Percentiles rank a stretch among this genome's conserved stretches.
phyloP scores from a whole-genome alignment of 2,888 invertebrate species.

The Tanypteryx hageni region DNA sequence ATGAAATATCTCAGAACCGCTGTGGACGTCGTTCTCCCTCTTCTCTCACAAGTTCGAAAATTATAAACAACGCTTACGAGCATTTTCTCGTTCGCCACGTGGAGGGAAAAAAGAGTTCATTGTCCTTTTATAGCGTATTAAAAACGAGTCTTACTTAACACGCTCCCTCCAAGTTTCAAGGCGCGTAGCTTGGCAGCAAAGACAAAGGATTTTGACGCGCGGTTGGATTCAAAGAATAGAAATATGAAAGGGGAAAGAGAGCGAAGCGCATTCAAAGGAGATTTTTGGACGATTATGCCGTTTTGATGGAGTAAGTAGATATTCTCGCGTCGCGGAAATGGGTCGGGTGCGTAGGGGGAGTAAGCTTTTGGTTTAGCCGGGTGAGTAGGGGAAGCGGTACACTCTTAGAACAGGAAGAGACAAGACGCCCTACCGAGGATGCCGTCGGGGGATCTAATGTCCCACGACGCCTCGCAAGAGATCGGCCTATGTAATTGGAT shows the following conservation, averaged over 20 bases:
- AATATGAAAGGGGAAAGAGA: not conserved
- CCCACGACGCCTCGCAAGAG: not conserved
- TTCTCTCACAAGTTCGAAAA: too few relatives aligned
- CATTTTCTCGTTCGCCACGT: too few relatives aligned
- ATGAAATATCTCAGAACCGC: too few relatives aligned
- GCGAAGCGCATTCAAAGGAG: not conserved
- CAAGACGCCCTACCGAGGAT: not conserved
- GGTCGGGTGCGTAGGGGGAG: not conserved
- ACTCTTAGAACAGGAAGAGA: not conserved
- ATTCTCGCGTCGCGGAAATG: not conserved
- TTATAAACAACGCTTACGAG: too few relatives aligned
- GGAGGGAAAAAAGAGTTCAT: too few relatives aligned
- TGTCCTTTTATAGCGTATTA: too few relatives aligned
- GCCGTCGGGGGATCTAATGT: not conserved
- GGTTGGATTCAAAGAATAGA: not conserved
- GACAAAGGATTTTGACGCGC: not conserved
- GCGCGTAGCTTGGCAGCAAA: not conserved
- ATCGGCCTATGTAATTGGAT: constrained; percentile 37
- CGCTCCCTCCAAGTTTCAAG: too few relatives aligned
- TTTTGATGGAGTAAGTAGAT: not conserved
- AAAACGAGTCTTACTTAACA: too few relatives aligned
- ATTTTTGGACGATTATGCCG: not conserved
- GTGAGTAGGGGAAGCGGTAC: too few relatives aligned
- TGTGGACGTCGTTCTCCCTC: too few relatives aligned
- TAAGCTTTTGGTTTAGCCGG: not conserved